Evolutionary conservation across 2,797 vertebrate species (phyloP).

Genomic region (Enteromius fasciolatus): DNA sequence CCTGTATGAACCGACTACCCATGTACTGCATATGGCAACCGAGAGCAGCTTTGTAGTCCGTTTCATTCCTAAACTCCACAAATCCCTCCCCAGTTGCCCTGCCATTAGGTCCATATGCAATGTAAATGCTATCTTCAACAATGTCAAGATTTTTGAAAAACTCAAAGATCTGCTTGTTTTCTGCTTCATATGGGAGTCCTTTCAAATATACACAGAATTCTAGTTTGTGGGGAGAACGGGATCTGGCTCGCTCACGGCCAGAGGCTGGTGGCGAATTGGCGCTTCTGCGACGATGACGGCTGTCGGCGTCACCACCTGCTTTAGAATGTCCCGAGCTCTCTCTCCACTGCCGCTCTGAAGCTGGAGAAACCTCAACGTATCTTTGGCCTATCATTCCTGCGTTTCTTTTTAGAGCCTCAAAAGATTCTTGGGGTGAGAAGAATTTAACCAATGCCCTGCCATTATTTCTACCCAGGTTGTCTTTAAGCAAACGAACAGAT

Average conservation of each 20-base stretch:
- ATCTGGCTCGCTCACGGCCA: slow-evolving; percentile 87
- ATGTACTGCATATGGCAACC: slow-evolving; percentile 98
- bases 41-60: slow-evolving; percentile 91
- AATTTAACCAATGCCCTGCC: slow-evolving; percentile 95
- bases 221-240: slow-evolving; percentile 92
- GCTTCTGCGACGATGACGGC: slow-evolving; percentile 70
- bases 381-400: slow-evolving; percentile 95
- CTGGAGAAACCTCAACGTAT: slow-evolving; percentile 91
- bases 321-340: slow-evolving; percentile 57
- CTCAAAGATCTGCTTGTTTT: slow-evolving; percentile 96
- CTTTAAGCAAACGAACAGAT: slow-evolving; percentile 87
- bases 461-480: slow-evolving; percentile 88
- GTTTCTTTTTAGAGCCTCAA: slow-evolving; percentile 93
- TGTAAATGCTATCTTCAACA: slow-evolving; percentile 96
- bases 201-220: slow-evolving; percentile 96
- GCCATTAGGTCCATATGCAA: slow-evolving; percentile 94
- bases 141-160: slow-evolving; percentile 96
- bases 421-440: slow-evolving; percentile 92
- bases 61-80: slow-evolving; percentile 93
- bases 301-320: slow-evolving; percentile 53
- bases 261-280: slow-evolving; percentile 62
- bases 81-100: slow-evolving; percentile 97
- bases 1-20: slow-evolving; percentile 97
- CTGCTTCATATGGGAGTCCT: slow-evolving; percentile 95
- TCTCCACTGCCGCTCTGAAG: slow-evolving; percentile 94